Percentiles rank a stretch among this genome's conserved stretches.
Conservation (phyloP, 2,888 invertebrate genomes). For the Drosophila macrothrix region DNA sequence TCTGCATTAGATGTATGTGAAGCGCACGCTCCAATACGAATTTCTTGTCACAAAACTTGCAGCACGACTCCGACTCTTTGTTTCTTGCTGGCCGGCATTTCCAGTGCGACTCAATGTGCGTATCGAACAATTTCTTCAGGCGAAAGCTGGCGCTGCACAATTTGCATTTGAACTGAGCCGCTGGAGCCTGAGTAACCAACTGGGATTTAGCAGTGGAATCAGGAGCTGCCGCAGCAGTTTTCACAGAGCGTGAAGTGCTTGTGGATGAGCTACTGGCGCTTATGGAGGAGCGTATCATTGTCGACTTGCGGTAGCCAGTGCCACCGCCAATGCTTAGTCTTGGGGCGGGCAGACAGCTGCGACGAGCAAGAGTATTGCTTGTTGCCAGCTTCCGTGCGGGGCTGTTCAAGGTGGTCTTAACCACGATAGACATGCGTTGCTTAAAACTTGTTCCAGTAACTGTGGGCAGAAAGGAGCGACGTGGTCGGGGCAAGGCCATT, state of each 20-base stretch:
- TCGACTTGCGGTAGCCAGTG: slow-evolving; percentile 29
- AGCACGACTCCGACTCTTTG: slow-evolving; percentile 46
- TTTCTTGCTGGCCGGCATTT: neutral
- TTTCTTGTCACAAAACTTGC: slow-evolving; percentile 83
- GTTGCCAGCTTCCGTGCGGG: slow-evolving; percentile 75
- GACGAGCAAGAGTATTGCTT: slow-evolving; percentile 32
- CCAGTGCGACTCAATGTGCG: slow-evolving; percentile 73
- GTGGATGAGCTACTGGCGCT: slow-evolving; percentile 2
- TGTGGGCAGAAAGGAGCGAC: slow-evolving; percentile 61
- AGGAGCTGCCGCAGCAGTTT: neutral
- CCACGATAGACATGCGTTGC: slow-evolving; percentile 83
- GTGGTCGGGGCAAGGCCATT: slow-evolving; percentile 40
- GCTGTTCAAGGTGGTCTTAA: slow-evolving; percentile 83
- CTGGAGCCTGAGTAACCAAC: neutral
- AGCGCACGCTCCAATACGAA: slow-evolving; percentile 81
- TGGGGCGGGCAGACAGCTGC: slow-evolving; percentile 56
- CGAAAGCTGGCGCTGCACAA: slow-evolving; percentile 70
- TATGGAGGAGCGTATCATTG: slow-evolving; percentile 20
- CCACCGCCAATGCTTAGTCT: slow-evolving; percentile 3
- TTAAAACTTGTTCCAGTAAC: slow-evolving; percentile 63
- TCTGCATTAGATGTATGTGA: slow-evolving; percentile 81
- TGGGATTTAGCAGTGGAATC: slow-evolving; percentile 3
- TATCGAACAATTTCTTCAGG: slow-evolving; percentile 67
- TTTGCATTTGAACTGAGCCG: slow-evolving; percentile 53
- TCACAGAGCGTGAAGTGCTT: neutral